Evolutionary conservation across 2,888 invertebrate species (phyloP).

Genomic region (Meiosimyza decipiens): DNA sequence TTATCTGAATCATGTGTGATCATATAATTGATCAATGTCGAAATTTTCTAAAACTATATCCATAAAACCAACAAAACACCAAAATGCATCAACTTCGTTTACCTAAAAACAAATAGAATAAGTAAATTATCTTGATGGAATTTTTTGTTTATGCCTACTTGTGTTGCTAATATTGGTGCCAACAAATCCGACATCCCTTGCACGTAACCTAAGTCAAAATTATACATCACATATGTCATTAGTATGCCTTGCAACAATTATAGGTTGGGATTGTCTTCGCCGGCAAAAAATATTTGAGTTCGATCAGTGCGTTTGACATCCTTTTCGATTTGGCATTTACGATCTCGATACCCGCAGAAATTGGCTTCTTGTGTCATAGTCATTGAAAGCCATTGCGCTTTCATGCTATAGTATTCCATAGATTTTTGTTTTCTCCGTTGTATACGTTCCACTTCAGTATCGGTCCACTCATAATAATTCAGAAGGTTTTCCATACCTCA

Average conservation of each 20-base stretch:
- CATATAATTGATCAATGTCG: conserved; percentile 95
- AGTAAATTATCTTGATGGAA: not conserved
- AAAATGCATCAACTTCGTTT: conserved; percentile 96
- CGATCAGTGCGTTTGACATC: conserved; percentile 97
- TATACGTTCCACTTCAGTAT: conserved; percentile 78
- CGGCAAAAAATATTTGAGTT: conserved; percentile 89
- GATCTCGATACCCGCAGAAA: conserved; percentile 88
- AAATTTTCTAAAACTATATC: conserved; percentile 92
- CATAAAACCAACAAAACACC: conserved; percentile 99
- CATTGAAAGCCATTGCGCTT: conserved; percentile 95
- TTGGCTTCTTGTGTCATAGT: conserved; percentile 86
- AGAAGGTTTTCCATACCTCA: conserved; percentile 94
- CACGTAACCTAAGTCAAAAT: conserved; percentile 96
- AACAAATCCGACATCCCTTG: conserved; percentile 98
- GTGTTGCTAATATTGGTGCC: conserved; percentile 87
- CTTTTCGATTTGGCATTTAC: conserved; percentile 95
- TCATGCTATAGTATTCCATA: conserved; percentile 94
- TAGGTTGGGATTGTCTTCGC: conserved; percentile 91
- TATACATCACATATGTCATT: conserved; percentile 99
- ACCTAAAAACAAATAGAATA: conserved; percentile 69
- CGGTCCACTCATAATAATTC: conserved; percentile 87
- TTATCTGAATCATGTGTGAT: conserved; percentile 77
- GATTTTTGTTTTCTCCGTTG: conserved; percentile 77
- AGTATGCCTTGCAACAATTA: conserved; percentile 88
- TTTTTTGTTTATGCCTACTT: conserved; percentile 41